Evolutionary conservation across 2,797 vertebrate genomes (phyloP), one percentile per base, ranked within the genome.

Genomic region (Anniella stebbinsi): DNA sequence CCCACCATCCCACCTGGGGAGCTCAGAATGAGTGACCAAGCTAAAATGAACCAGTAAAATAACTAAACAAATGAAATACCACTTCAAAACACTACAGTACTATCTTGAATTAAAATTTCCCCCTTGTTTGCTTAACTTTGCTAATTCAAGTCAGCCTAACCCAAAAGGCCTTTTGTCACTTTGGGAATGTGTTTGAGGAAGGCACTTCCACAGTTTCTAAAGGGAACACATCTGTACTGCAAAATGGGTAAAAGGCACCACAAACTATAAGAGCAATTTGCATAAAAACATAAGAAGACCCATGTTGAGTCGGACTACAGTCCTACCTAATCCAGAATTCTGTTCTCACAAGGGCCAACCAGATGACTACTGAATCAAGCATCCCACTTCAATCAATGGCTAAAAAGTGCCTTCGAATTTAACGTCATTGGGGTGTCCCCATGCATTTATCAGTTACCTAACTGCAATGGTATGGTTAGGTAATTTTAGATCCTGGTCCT

Each of bases 241-340:
- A 57, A 92, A 93, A 90, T 1, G 5, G 67, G 33, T 33, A 70
- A 75, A 75, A 48, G 81, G n/a, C 77, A 70, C 38, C 38, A 63
- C 23, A 75, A 75, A 23, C 17, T 48, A 51, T 15, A 17, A 57
- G 21, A 30, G n/a, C 23, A 45, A 66, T 48, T 30, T 30, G 25
- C 60, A 54, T 54, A 78, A 33, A 25, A 51, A 51, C 33, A 10
- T 21, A 60, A 21, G 4, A 23, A 57, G 33, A 57, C n/a, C 36
- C 25, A n/a, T 6, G 21, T 30, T 57, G 48, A 10, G n/a, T 17
- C 54, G 48, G 78, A 80, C 45, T 33, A 51, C n/a, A 15, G 33
- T 54, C n/a, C 18, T 80, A 80, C n/a, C 33, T 80, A 57, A 21
- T 57, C 17, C 36, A 57, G 33, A 17, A 54, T 80, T 33, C 30